These are phyloP conservation scores for Pachyrhynchus sulphureomaculatus DNA, from an alignment of 1,140 invertebrate species.

Conservation along the genomic window DNA sequence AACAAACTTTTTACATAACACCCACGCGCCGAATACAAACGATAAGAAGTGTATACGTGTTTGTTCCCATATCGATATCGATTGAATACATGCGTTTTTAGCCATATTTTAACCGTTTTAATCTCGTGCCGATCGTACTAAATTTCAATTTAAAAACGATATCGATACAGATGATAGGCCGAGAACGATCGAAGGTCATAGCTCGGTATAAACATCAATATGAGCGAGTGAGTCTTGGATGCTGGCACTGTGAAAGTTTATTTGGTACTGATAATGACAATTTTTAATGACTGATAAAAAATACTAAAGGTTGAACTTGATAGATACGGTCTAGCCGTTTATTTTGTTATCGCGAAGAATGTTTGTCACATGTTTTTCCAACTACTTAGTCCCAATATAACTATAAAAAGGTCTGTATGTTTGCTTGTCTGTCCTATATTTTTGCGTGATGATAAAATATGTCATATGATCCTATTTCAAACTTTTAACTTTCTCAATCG, in stretches of 20 bases:
- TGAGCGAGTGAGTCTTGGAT: constrained; percentile 2
- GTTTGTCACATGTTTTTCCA: too few relatives aligned
- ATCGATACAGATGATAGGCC: constrained; percentile 2
- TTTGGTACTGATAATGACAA: constrained; percentile 12
- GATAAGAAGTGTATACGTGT: constrained; percentile 56
- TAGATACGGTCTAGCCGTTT: neutral
- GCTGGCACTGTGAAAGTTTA: constrained; percentile 4
- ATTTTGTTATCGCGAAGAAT: too few relatives aligned
- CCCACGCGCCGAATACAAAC: constrained; percentile 56
- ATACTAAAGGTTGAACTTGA: neutral
- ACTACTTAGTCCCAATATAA: too few relatives aligned
- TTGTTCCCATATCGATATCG: constrained; percentile 53
- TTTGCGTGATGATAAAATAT: too few relatives aligned
- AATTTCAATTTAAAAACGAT: constrained; percentile 6
- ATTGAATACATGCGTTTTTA: constrained; percentile 49
- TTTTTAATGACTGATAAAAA: constrained; percentile 5
- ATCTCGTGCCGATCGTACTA: neutral
- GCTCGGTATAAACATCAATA: constrained; percentile 7
- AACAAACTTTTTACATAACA: constrained; percentile 54
- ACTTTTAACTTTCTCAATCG: too few relatives aligned
- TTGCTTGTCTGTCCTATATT: too few relatives aligned
- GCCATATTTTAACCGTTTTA: constrained; percentile 10
- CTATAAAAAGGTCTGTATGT: too few relatives aligned
- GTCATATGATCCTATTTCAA: too few relatives aligned
- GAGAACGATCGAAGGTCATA: constrained; percentile 16